phyloP scores from a whole-genome alignment of 1,140 invertebrate species.

The Watersipora subatra region DNA sequence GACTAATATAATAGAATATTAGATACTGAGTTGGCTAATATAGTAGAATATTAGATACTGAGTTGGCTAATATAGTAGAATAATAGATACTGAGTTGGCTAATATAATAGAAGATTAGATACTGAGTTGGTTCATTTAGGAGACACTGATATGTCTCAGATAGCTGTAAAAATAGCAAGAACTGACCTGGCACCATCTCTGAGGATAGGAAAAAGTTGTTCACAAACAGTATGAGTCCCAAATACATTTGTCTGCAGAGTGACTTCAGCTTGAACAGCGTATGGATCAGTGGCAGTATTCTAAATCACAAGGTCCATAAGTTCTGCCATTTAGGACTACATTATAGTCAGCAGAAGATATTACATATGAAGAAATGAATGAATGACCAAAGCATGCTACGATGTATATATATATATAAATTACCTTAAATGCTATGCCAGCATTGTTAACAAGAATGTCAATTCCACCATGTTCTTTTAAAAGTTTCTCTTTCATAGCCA shows the following conservation, averaged over 20 bases:
- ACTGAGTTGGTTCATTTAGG: background rate
- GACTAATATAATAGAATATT: background rate
- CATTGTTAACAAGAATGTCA: slow-evolving; percentile 71
- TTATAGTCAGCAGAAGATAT: no score
- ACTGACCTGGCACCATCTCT: slow-evolving; percentile 14
- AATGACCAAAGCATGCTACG: no score
- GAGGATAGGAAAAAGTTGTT: slow-evolving; percentile 55
- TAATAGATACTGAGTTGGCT: background rate
- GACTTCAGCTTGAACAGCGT: slow-evolving; percentile 53
- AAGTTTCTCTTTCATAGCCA: slow-evolving; percentile 48
- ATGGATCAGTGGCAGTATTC: slow-evolving; percentile 47
- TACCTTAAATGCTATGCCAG: slow-evolving; percentile 60
- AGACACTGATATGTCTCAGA: background rate
- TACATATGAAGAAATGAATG: no score
- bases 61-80: background rate
- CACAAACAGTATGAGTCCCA: slow-evolving; percentile 49
- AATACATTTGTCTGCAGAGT: slow-evolving; percentile 58
- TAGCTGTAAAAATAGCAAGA: background rate
- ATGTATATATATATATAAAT: no score
- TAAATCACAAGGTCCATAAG: no score
- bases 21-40: background rate
- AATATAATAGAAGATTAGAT: background rate
- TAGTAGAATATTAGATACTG: background rate
- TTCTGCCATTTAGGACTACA: no score
- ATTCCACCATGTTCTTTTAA: slow-evolving; percentile 55